phyloP scores from a whole-genome alignment of 2,888 invertebrate genomes.

The Phragmatobia fuliginosa region DNA sequence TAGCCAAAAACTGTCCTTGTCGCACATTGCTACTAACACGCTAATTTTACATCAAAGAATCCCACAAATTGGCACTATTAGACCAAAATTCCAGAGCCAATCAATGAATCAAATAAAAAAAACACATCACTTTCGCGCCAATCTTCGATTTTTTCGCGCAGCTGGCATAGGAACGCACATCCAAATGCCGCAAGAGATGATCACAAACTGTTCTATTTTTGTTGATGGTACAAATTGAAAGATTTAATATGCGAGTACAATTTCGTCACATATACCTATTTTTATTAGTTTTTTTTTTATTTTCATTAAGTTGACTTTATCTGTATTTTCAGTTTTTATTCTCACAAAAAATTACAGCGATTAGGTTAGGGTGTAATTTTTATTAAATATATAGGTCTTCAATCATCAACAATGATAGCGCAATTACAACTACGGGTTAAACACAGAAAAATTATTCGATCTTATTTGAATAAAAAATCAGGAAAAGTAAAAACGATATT shows the following conservation, averaged over 20 bases:
- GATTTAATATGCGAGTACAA: conserved; percentile 36
- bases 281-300: background rate
- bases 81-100: conserved; percentile 10
- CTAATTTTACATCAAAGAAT: conserved; percentile 28
- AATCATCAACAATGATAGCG: background rate
- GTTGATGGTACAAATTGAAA: conserved; percentile 66
- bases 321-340: background rate
- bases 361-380: background rate
- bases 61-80: conserved; percentile 19
- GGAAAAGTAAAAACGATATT: too few relatives aligned
- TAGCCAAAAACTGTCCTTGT: conserved; percentile 59
- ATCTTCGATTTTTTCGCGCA: conserved; percentile 50
- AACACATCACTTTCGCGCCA: conserved; percentile 60
- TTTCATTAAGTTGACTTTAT: background rate
- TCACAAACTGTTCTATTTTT: conserved; percentile 81
- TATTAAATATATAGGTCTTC: background rate
- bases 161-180: conserved; percentile 61
- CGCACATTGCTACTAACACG: conserved; percentile 56
- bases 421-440: background rate
- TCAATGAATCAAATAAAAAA: conserved; percentile 25
- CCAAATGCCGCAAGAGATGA: conserved; percentile 63
- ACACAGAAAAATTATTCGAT: background rate
- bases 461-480: too few relatives aligned
- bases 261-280: conserved; percentile 32
- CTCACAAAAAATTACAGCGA: background rate